phyloP scores from a whole-genome alignment of 2,797 vertebrate species.

The Bovichtus diacanthus region DNA sequence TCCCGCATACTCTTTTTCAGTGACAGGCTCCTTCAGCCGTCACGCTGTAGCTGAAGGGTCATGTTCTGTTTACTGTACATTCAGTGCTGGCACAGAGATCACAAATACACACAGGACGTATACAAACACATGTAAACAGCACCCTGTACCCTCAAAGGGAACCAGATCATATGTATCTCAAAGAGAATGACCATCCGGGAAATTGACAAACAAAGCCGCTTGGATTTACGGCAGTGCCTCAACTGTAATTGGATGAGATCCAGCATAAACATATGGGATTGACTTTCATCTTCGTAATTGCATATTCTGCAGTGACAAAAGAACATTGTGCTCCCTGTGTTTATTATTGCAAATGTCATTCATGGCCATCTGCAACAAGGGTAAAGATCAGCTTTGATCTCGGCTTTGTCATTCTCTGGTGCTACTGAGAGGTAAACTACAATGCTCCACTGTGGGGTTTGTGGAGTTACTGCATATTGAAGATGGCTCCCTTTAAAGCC shows the following conservation, averaged over 20 bases:
- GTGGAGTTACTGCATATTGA: no score
- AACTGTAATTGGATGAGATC: slow-evolving; percentile 40
- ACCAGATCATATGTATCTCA: slow-evolving; percentile 26
- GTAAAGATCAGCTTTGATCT: slow-evolving; percentile 21
- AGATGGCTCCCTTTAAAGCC: not conserved
- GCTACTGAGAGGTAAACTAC: not conserved
- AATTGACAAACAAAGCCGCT: slow-evolving; percentile 52
- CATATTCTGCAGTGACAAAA: slow-evolving; percentile 21
- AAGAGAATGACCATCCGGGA: slow-evolving; percentile 29
- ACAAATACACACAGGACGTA: not conserved
- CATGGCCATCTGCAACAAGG: not conserved
- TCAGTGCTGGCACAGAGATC: slow-evolving; percentile 26
- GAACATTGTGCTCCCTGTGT: not conserved
- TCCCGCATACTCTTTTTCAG: not conserved
- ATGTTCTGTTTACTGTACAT: slow-evolving; percentile 58
- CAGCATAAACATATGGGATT: slow-evolving; percentile 48
- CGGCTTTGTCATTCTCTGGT: slow-evolving; percentile 8
- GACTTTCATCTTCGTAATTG: slow-evolving; percentile 57
- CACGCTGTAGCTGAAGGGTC: slow-evolving; percentile 1
- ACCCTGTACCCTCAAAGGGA: slow-evolving; percentile 12
- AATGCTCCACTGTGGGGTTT: not conserved
- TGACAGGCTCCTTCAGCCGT: slow-evolving; percentile 5
- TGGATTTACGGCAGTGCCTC: slow-evolving; percentile 19
- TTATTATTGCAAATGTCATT: slow-evolving; percentile 32
- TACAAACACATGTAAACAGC: slow-evolving; percentile 25